phyloP scores from a whole-genome alignment of 2,113 vertebrate species.

The Zapornia atra region DNA sequence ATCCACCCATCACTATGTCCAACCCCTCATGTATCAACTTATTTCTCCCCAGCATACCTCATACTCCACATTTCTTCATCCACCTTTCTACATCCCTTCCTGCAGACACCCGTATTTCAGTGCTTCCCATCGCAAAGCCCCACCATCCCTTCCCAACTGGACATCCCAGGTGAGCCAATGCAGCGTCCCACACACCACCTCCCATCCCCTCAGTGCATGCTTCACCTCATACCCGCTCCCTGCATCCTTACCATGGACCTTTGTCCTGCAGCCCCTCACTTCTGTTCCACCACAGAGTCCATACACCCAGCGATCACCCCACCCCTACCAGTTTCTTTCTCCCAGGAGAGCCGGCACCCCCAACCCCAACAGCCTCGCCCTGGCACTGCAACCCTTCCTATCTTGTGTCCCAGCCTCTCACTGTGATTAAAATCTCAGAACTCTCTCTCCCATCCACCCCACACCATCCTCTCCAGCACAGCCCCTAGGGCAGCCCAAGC shows the following conservation, averaged over 20 bases:
- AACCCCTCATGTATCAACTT: neutral
- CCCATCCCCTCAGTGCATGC: neutral
- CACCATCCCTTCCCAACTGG: neutral
- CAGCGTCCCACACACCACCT: neutral
- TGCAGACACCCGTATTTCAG: neutral
- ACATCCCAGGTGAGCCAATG: neutral
- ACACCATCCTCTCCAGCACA: neutral
- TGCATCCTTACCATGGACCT: accelerated
- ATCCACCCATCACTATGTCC: neutral
- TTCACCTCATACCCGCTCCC: neutral
- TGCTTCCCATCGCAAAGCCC: neutral
- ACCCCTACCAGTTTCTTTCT: neutral
- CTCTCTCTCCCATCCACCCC: neutral
- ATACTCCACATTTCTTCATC: neutral
- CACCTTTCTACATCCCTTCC: neutral
- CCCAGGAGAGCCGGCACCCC: neutral
- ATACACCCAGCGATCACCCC: neutral
- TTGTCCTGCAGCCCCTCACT: neutral
- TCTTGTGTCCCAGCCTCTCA: neutral
- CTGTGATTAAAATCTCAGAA: neutral
- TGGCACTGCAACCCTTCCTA: neutral
- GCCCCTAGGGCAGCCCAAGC: neutral
- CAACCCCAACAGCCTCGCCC: neutral
- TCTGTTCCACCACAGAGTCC: neutral
- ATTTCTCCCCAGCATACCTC: neutral